Evolutionary conservation across 2,888 invertebrate species (phyloP), one percentile per base, ranked within the genome.

Genomic region (Aquatica leii): DNA sequence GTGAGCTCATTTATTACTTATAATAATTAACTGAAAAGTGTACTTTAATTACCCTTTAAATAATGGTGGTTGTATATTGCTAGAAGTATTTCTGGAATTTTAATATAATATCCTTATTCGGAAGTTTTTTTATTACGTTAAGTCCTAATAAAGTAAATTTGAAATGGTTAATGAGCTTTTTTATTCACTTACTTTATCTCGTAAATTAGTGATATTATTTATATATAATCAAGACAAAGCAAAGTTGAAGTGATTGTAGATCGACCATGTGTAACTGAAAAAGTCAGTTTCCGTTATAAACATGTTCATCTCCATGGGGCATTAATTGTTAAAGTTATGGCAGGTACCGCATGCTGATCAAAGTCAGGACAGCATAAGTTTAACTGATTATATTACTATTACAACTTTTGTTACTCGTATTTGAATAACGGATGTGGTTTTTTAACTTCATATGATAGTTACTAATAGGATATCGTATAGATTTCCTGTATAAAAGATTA

Each of bases 291-390:
- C 58, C 58, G 58, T 58, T 58, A 37, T 41, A n/a, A 57, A 24
- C 49, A 43, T 49, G 50, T 31, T 31, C 18, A 49, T 43, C 18
- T 58, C 41, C 41, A 58, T 58, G 58, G 58, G 51, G 40, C 58
- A 58, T 58, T 58, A 58, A 58, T 58, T 54, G 51, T 58, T 21
- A 9, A 51, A 58, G 58, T 58, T 58, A 58, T 41, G 49, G 31
- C 41, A 58, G 58, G 50, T 49, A 40, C 58, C 58, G 51, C 35
- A 58, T 51, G 58, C 37, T 51, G 51, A 41, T 58, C 58, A 58
- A 58, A 58, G 58, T 18, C 35, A 37, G 49, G 31, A 49, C 37
- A 57, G 49, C 37, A 49, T 49, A 37, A 46, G 12, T 49, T 57
- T 35, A 21, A 17, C 24, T 24, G 24, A 49, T 57, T 40, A 31